Evolutionary conservation across 30 jellyfish, hydroid and myxozoan genomes (phyloP), one percentile per base, ranked within the genome.

Genomic region (Aurelia sp.): DNA sequence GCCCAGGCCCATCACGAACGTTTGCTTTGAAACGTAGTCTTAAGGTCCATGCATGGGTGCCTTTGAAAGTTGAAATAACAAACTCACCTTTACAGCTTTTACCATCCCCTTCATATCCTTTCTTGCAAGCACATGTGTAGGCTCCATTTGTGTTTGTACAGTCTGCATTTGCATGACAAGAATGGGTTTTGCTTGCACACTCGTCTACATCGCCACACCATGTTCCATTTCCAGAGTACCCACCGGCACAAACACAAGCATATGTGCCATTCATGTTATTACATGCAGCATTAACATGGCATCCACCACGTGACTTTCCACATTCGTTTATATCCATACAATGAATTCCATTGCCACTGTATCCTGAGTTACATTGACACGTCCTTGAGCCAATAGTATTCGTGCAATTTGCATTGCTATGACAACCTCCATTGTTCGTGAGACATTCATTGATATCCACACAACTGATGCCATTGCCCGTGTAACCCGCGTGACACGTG

Each of bases 211-310:
- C 98, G 65, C 38, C 47, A 52, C 91, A 91, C 61, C 22, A 33
- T 15, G 91, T 85, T 31, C 94, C 97, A 74, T 78, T 86, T 16
- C 96, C 96, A 7, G 44, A 8, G 55, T 53, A 80, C 13, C 96
- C 98, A 20, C 33, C 24, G 11, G 21, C 20, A 66, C 98, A 91
- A 60, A 63, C 57, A 78, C 98, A 92, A 9, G 41, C 31, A 59
- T 24, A 78, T 20, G 97, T 78, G 4, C 98, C 98, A 73, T 64
- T 58, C 57, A 60, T 9, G 63, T 92, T 92, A 13, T 13, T 16
- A 63, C 98, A 92, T 20, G 47, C 61, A 13, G 98, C 94, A 31
- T 87, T 76, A 5, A 13, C 76, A 61, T 92, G 95, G 57, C 98
- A 92, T 55, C 86, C 87, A 21, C 81, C 86, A 51, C 52, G 19